Base-by-base conservation (phyloP, 2,888 invertebrate genomes). In the Rhyacophila evoluta region DNA sequence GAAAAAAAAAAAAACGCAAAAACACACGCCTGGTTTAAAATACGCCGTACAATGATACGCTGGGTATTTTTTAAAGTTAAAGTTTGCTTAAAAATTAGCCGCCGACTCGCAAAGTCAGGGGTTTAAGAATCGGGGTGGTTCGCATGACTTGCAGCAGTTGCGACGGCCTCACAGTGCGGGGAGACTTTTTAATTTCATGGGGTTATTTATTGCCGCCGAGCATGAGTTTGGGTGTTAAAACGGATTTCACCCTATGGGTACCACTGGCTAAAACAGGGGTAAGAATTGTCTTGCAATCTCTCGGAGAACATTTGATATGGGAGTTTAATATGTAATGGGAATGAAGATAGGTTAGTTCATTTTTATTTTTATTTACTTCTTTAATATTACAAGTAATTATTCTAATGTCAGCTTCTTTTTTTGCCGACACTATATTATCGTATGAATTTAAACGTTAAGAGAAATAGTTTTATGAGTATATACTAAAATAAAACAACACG, bases 141-240 rank as follows among this genome's bases (percentile, higher is more conserved):
- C 68, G 82, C 82, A 80, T 82, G 82, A 74, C 75, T 70, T 71
- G 73, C 72, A 73, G 82, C 82, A 82, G 77, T 82, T 82, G 80
- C 41, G 36, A 77, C 74, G 67, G 27, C 75, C 55, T 55, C 55
- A 19, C 19, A 27, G 68, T 72, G 55, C 36, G 68, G 72, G 75
- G 80, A 79, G 80, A 80, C 80, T 82, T 82, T 82, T 82, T 82
- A 80, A 82, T 82, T 82, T 82, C 75, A 75, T 73, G 75, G 69
- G 55, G 80, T 81, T 78, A 81, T 81, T 81, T 81, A 81, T 81
- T 76, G 79, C 77, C 74, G 38, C 73, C 55, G 81, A 76, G 81
- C 81, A 81, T 80, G 81, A 81, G 81, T 75, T 80, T 80, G 73
- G 55, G 55, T 55, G 55, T 55, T 55, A 55, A 55, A 55, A 55